Conservation (phyloP, 2,888 invertebrate genomes). For the Melolontha melolontha region DNA sequence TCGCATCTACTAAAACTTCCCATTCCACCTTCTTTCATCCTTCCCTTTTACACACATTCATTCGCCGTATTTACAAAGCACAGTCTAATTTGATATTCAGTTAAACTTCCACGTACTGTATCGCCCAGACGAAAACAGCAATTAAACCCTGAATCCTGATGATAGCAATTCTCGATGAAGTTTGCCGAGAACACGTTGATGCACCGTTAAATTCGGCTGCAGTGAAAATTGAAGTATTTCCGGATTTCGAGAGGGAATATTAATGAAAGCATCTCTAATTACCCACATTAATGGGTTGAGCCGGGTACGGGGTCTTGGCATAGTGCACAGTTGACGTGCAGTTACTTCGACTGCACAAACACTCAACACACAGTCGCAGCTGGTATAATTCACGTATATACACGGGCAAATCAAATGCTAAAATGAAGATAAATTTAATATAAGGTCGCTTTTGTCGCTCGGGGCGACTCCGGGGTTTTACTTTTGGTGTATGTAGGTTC, state of each 20-base stretch:
- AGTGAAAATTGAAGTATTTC: constrained; percentile 32
- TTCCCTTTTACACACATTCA: not conserved
- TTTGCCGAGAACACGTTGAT: not conserved
- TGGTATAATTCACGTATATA: constrained; percentile 25
- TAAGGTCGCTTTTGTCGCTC: constrained; percentile 58
- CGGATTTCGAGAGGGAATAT: constrained; percentile 56
- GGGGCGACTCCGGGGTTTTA: constrained; percentile 21
- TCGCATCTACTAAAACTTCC: too few species aligned
- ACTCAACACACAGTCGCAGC: not conserved
- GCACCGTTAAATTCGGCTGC: constrained; percentile 36
- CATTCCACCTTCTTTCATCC: not conserved
- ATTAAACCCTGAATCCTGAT: constrained; percentile 19
- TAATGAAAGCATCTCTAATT: constrained; percentile 65
- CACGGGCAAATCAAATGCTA: constrained; percentile 64
- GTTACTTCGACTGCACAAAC: constrained; percentile 20
- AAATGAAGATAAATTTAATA: constrained; percentile 65
- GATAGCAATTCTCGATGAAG: not conserved
- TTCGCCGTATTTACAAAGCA: constrained; percentile 1
- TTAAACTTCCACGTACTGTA: constrained; percentile 23
- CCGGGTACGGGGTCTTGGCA: constrained; percentile 53
- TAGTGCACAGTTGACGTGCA: too few species aligned
- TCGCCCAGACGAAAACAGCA: constrained; percentile 25
- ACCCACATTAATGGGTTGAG: constrained; percentile 62
- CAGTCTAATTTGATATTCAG: constrained; percentile 23
- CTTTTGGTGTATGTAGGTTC: not conserved